These are phyloP conservation scores for Pristionchus arcanus DNA, from an alignment of 2,888 invertebrate species.

Conservation along the genomic window DNA sequence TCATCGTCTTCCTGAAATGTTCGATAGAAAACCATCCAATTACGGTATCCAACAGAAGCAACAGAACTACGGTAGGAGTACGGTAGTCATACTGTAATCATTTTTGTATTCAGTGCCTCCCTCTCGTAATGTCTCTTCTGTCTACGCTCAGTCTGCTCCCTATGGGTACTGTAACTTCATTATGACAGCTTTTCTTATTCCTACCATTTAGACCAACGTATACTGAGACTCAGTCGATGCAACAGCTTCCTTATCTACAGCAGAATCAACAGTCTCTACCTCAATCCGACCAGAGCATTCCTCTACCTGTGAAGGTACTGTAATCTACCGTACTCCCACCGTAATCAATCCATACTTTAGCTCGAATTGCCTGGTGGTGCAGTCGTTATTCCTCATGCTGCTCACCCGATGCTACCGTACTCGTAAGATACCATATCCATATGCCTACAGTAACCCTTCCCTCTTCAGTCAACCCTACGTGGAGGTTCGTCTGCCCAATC, in stretches of 20 bases:
- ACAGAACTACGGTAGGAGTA: conserved; percentile 32
- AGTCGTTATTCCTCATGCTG: conserved; percentile 37
- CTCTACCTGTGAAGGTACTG: conserved; percentile 25
- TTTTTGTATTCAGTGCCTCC: neutral
- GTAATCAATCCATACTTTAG: neutral
- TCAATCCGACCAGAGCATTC: neutral
- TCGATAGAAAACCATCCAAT: neutral
- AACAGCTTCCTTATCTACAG: neutral
- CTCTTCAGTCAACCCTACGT: neutral
- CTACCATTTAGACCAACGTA: conserved; percentile 14
- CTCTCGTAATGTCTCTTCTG: conserved; percentile 7
- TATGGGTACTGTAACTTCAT: conserved; percentile 18
- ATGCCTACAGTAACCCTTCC: neutral
- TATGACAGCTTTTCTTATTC: neutral
- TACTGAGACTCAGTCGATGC: conserved; percentile 4
- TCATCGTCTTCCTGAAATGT: neutral
- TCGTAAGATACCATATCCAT: neutral
- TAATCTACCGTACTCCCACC: neutral
- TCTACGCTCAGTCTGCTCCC: conserved; percentile 24
- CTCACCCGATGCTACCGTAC: conserved; percentile 41
- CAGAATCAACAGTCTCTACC: neutral
- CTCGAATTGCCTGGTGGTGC: conserved; percentile 32
- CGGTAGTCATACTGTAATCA: neutral
- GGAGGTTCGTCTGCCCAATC: conserved; percentile 23
- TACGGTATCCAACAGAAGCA: neutral